Evolutionary conservation across 2,888 invertebrate species (phyloP), one percentile per base, ranked within the genome.

Genomic region (Leucania comma): DNA sequence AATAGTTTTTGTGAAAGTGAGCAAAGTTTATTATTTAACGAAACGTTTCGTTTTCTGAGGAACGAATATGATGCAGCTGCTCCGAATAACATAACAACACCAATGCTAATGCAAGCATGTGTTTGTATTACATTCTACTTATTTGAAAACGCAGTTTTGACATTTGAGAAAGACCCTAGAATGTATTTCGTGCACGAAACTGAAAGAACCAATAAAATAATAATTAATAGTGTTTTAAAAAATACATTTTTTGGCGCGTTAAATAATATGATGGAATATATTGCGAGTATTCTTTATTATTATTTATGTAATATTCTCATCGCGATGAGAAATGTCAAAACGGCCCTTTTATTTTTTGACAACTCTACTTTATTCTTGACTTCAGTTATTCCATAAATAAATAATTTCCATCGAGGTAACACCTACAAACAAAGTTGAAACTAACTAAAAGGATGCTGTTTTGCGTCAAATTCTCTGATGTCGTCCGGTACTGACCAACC

Each of bases 1-100:
- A 53, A 26, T 58, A 48, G 35, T 53, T 38, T 6, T 38, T 26
- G 46, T 24, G 26, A 63, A 62, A 56, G 12, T 48, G 38, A 56
- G n/a, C 17, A 65, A 42, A 32, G 29, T 24, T 54, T 75, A 50
- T 72, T 48, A 17, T 24, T 17, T 54, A 9, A 56, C 29, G 48
- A 46, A 48, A 29, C 2, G 4, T 26, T 46, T 65, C 1, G 29
- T 42, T 50, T 71, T 50, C 26, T 22, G 29, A 29, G 3, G 17
- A 66, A 32, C 22, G n/a, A 57, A 42, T 38, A 50, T 66, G n/a
- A 75, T n/a, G 38, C n/a, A 56, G n/a, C n/a, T 32, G 29, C 32
- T 66, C 14, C 5, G 20, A 20, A 38, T 50, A 50, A 50, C 3
- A 29, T 54, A 54, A 29, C 6, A 20, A 38, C n/a, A n/a, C n/a